These are phyloP conservation scores for Syrista parreyssii DNA, from an alignment of 2,888 invertebrate species.

Conservation along the genomic window DNA sequence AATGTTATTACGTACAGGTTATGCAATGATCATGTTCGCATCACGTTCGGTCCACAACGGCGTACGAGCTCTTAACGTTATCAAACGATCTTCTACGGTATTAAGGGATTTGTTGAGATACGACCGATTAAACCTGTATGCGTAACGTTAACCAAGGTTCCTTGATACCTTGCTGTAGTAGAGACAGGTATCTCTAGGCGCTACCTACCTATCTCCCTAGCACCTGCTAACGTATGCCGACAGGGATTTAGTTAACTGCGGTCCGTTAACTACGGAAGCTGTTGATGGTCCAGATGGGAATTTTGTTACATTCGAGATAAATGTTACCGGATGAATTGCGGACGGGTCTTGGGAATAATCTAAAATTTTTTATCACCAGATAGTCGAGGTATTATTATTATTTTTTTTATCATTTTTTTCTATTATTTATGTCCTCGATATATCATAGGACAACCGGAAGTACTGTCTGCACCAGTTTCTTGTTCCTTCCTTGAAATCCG, in stretches of 20 bases:
- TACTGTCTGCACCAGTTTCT: background rate
- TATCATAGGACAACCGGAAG: background rate
- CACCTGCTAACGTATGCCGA: background rate
- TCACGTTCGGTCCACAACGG: slow-evolving; percentile 41
- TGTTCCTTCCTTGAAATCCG: background rate
- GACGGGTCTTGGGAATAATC: background rate
- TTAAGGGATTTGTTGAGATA: slow-evolving; percentile 23
- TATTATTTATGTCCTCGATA: background rate
- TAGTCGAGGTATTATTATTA: background rate
- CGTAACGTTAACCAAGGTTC: background rate
- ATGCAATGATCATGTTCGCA: slow-evolving; percentile 38
- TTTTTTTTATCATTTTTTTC: background rate
- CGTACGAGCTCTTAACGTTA: slow-evolving; percentile 32
- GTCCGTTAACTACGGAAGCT: background rate
- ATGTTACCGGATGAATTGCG: background rate
- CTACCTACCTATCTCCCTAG: background rate
- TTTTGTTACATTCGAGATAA: background rate
- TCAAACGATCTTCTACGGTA: slow-evolving; percentile 31
- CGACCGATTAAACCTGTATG: background rate
- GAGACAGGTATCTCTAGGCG: background rate
- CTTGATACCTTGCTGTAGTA: background rate
- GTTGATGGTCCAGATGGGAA: background rate
- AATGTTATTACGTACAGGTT: slow-evolving; percentile 30
- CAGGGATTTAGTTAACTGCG: background rate
- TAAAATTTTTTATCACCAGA: background rate